Evolutionary conservation across 2,113 vertebrate genomes (phyloP).

Genomic region (Andinoacara biseriatus): DNA sequence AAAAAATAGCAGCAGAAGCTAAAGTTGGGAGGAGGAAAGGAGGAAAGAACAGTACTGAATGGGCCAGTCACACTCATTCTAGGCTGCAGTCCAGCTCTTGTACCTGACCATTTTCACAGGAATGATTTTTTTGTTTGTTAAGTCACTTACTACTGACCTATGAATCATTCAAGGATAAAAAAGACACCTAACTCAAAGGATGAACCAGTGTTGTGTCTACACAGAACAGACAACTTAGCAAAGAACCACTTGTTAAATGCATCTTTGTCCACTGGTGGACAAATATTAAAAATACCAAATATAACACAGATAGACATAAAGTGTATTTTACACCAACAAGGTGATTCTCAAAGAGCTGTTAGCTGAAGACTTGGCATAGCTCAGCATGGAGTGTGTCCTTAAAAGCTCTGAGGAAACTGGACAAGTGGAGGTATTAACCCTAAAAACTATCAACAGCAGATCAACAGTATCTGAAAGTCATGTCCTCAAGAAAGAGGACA

Average conservation of each 20-base stretch:
- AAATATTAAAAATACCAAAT: neutral
- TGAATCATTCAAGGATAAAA: too few species aligned
- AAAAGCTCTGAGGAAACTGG: neutral
- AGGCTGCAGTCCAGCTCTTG: neutral
- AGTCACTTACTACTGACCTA: too few species aligned
- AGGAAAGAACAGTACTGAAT: neutral
- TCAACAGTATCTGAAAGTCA: neutral
- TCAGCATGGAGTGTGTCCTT: neutral
- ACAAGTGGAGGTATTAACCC: neutral
- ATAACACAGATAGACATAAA: neutral
- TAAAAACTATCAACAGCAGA: neutral
- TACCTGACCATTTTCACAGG: too few species aligned
- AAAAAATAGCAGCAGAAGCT: neutral
- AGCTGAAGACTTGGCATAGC: neutral
- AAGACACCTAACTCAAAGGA: too few species aligned
- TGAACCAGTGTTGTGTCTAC: too few species aligned
- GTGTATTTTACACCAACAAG: neutral
- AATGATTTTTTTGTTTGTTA: too few species aligned
- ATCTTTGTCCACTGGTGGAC: too few species aligned
- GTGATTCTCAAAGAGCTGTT: neutral
- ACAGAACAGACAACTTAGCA: too few species aligned
- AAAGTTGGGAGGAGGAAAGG: neutral
- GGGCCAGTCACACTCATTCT: neutral
- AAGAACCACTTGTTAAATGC: too few species aligned
- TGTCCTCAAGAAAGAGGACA: too few species aligned